Evolutionary conservation across 2,113 vertebrate species (phyloP).

Genomic region (Arvicanthis niloticus): DNA sequence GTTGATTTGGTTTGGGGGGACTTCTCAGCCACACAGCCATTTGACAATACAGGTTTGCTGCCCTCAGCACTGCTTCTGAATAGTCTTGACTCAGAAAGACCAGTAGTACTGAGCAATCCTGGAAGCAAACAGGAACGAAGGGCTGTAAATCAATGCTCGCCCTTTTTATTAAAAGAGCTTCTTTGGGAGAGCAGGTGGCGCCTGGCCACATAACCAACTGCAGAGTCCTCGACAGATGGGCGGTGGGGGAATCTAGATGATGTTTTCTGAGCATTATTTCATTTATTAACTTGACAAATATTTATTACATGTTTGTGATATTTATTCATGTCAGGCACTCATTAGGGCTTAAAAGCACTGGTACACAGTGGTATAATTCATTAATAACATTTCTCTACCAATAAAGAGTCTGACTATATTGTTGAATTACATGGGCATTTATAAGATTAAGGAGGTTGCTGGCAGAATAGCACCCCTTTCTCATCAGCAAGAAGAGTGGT

Average conservation of each 20-base stretch:
- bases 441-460: neutral
- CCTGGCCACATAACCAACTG: constrained; percentile 48
- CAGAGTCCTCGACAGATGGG: constrained; percentile 60
- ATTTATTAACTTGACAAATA: constrained; percentile 66
- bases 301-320: constrained; percentile 52
- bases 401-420: neutral
- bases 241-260: neutral
- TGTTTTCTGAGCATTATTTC: constrained; percentile 50
- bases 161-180: constrained; percentile 61
- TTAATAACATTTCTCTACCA: constrained; percentile 21
- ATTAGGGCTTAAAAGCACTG: constrained; percentile 20
- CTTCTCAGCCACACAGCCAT: neutral
- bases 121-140: neutral
- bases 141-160: constrained; percentile 57
- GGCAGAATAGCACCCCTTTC: neutral
- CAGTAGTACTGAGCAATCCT: constrained; percentile 28
- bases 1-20: neutral
- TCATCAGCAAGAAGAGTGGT: neutral
- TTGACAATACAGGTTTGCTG: neutral
- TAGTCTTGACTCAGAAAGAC: constrained; percentile 35
- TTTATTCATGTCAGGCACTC: neutral
- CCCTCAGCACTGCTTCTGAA: constrained; percentile 30
- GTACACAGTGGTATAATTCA: neutral
- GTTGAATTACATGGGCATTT: constrained; percentile 7
- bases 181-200: constrained; percentile 46